Conservation (phyloP, 2,888 invertebrate species). For the Xylophagus ater region DNA sequence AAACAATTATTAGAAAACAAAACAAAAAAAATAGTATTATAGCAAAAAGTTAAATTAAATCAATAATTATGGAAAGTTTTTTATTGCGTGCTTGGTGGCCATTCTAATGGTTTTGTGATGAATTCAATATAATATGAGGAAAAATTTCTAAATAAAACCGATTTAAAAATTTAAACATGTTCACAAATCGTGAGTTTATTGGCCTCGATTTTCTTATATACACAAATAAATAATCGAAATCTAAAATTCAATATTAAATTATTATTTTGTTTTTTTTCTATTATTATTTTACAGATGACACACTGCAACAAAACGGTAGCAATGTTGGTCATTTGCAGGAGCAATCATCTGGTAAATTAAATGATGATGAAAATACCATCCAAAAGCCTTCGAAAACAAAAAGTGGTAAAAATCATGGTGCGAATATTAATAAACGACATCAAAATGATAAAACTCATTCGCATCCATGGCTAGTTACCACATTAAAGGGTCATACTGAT, state of each 20-base stretch:
- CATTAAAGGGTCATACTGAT: conserved; percentile 72
- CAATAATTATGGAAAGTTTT: too few species aligned
- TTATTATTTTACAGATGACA: conserved; percentile 9
- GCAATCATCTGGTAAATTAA: conserved; percentile 6
- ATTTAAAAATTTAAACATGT: background rate
- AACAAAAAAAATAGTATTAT: too few species aligned
- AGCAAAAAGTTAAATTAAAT: too few species aligned
- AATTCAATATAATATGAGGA: background rate
- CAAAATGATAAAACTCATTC: conserved; percentile 17
- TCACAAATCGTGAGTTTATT: background rate
- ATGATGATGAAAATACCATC: background rate
- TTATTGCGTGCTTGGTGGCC: too few species aligned
- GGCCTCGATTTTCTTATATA: background rate
- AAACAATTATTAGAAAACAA: too few species aligned
- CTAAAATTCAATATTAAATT: too few species aligned
- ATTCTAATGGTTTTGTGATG: too few species aligned
- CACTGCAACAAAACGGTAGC: conserved; percentile 12
- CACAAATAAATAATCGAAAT: background rate
- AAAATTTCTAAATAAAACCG: background rate
- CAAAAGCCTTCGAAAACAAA: background rate
- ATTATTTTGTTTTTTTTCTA: too few species aligned
- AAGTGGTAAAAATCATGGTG: background rate
- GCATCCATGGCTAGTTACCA: conserved; percentile 72
- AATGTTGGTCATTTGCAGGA: conserved; percentile 11
- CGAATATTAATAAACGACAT: conserved; percentile 8